These are phyloP conservation scores for Entomobrya proxima DNA, from an alignment of 2,888 invertebrate species.

Conservation along the genomic window DNA sequence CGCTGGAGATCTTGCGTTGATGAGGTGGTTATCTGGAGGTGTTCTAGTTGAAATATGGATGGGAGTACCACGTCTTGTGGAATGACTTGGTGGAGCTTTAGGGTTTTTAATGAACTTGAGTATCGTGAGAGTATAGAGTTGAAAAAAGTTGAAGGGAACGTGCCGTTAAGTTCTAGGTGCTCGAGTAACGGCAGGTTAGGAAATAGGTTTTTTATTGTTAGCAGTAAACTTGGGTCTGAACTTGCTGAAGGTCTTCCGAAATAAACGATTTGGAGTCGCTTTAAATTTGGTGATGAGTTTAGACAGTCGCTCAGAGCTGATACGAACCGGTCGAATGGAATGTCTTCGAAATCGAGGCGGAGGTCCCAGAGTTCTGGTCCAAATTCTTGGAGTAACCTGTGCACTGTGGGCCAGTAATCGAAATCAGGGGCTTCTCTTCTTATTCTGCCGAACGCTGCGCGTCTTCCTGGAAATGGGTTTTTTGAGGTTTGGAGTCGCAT, in stretches of 20 bases:
- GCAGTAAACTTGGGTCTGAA: background rate
- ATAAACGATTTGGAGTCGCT: background rate
- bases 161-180: background rate
- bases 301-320: background rate
- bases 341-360: conserved; percentile 8
- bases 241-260: background rate
- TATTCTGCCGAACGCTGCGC: conserved; percentile 4
- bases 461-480: conserved; percentile 5
- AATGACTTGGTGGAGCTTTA: background rate
- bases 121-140: background rate
- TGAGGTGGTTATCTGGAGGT: background rate
- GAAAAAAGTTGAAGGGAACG: background rate
- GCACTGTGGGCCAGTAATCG: background rate
- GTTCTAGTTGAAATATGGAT: background rate
- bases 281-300: background rate
- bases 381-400: background rate
- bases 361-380: background rate
- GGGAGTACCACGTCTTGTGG: background rate
- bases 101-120: background rate
- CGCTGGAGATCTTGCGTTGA: background rate
- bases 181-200: background rate
- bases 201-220: background rate
- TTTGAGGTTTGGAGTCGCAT: too few species aligned
- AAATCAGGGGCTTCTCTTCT: background rate
- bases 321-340: background rate